These are phyloP conservation scores for Adoxophyes honmai DNA, from an alignment of 1,140 invertebrate genomes.

Conservation along the genomic window DNA sequence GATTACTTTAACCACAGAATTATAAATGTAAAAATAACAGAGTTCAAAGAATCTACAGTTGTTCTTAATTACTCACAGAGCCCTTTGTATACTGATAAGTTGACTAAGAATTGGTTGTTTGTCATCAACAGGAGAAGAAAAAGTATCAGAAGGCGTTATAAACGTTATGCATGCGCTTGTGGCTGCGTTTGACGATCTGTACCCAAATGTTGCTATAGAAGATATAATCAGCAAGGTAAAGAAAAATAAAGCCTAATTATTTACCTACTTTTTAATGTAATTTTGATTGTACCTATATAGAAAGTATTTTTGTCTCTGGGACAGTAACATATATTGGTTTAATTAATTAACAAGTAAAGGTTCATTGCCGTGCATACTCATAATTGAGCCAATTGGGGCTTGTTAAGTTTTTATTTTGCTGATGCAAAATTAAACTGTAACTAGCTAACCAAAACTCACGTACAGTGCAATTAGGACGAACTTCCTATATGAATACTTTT, in stretches of 20 bases:
- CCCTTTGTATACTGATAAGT: too few species aligned
- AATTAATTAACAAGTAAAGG: slow-evolving; percentile 6
- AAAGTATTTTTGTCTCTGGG: not conserved
- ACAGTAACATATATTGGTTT: not conserved
- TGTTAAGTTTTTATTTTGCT: slow-evolving; percentile 15
- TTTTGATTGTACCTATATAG: not conserved
- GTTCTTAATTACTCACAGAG: too few species aligned
- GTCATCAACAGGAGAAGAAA: slow-evolving; percentile 63
- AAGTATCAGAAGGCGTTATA: slow-evolving; percentile 66
- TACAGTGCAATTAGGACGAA: too few species aligned
- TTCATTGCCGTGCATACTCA: not conserved
- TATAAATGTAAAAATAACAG: too few species aligned
- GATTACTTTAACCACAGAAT: too few species aligned
- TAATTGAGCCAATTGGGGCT: slow-evolving; percentile 8
- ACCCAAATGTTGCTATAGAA: slow-evolving; percentile 68
- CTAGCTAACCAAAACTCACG: too few species aligned
- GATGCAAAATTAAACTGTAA: too few species aligned
- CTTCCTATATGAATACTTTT: too few species aligned
- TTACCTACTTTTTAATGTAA: not conserved
- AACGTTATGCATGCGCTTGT: slow-evolving; percentile 68
- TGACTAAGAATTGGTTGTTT: too few species aligned
- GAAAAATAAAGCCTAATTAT: not conserved
- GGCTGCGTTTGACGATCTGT: slow-evolving; percentile 70
- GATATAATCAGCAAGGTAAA: slow-evolving; percentile 70
- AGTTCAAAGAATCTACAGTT: too few species aligned